Conservation (phyloP, 2,797 vertebrate species). For the Lagodon rhomboides region DNA sequence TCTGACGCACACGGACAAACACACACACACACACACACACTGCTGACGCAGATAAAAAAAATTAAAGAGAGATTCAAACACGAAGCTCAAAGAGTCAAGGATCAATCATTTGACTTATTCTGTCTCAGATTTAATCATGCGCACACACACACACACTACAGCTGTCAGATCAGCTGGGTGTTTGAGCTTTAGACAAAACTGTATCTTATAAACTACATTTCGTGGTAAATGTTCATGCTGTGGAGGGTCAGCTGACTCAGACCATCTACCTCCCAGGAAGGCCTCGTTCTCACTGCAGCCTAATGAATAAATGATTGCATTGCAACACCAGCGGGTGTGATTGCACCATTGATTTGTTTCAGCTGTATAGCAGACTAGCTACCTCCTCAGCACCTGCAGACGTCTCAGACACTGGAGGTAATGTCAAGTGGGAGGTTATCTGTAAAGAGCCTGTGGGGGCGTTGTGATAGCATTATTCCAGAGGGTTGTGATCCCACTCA, state of each 20-base stretch:
- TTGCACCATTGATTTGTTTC: constrained; percentile 50
- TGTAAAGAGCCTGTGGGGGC: background rate
- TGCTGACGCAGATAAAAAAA: constrained; percentile 8
- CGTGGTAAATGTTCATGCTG: background rate
- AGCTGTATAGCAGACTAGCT: constrained; percentile 12
- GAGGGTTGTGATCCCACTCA: background rate
- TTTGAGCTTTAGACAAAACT: background rate
- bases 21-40: constrained; percentile 12
- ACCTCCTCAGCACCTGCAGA: background rate
- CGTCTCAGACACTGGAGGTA: constrained; percentile 2
- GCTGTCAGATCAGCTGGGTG: background rate
- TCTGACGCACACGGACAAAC: constrained; percentile 23
- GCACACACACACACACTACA: background rate
- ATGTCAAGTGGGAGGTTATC: constrained; percentile 4
- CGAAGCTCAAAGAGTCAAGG: background rate
- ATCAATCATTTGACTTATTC: constrained; percentile 8
- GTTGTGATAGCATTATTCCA: background rate
- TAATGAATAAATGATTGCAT: constrained; percentile 27
- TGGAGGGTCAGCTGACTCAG: background rate
- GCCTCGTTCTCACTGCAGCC: background rate
- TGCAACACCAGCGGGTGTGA: constrained; percentile 26
- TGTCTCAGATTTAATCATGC: background rate
- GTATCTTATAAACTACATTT: background rate
- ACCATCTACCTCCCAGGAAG: constrained; percentile 2
- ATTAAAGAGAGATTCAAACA: constrained; percentile 4